phyloP scores from a whole-genome alignment of 2,888 invertebrate species.

The Nomada ruficornis region DNA sequence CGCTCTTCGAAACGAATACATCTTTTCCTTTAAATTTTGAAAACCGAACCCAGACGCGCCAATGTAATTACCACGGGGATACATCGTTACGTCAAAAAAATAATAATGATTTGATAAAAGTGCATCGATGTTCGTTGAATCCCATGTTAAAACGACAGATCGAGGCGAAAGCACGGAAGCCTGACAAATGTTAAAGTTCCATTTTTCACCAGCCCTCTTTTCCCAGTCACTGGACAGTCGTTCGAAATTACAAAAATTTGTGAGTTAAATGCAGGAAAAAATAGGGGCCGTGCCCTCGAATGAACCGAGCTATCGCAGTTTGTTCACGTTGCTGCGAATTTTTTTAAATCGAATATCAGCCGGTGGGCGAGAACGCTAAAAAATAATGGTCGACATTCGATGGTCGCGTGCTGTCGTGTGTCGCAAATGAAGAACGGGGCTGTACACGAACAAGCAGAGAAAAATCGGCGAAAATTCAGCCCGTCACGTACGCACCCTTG shows the following conservation, averaged over 20 bases:
- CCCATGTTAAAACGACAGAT: background rate
- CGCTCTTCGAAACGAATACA: no score
- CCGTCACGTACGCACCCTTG: conserved; percentile 44
- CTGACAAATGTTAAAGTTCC: background rate
- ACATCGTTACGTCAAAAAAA: background rate
- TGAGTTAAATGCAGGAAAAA: conserved; percentile 11
- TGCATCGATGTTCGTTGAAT: background rate
- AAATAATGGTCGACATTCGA: conserved; percentile 44
- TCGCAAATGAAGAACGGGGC: conserved; percentile 11
- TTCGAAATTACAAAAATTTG: conserved; percentile 10
- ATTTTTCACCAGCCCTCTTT: background rate
- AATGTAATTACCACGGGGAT: no score
- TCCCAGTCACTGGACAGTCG: background rate
- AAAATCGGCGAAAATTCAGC: conserved; percentile 38
- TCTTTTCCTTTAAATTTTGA: no score
- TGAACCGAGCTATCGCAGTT: conserved; percentile 4
- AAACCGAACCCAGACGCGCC: no score
- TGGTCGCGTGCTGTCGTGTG: background rate
- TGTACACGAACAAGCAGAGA: conserved; percentile 9
- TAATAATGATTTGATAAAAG: background rate
- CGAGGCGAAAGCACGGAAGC: background rate
- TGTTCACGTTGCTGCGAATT: conserved; percentile 30
- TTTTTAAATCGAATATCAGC: conserved; percentile 40
- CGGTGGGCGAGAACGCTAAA: conserved; percentile 28
- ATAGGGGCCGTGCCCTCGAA: background rate